phyloP scores from a whole-genome alignment of 2,888 invertebrate species.

The Lycophotia porphyrea region DNA sequence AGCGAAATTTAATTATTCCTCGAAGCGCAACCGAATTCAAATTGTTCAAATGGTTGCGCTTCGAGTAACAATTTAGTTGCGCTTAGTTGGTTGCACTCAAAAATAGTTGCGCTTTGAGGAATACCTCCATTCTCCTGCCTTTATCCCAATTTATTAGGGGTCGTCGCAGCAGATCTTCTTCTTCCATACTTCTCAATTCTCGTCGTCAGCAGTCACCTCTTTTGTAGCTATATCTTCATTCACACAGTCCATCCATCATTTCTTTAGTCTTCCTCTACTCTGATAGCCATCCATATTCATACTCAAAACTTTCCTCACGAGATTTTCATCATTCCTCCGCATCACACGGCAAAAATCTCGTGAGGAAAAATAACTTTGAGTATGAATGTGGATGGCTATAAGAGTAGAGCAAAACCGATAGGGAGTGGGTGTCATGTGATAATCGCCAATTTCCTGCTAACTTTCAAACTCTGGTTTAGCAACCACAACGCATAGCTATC shows the following conservation, averaged over 20 bases:
- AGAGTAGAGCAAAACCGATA: neutral
- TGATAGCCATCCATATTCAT: neutral
- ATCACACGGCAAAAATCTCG: neutral
- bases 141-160: no score
- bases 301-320: neutral
- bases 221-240: neutral
- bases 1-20: no score
- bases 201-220: neutral
- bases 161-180: neutral
- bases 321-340: no score
- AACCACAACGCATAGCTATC: conserved; percentile 46
- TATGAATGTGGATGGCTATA: neutral
- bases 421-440: neutral
- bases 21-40: no score
- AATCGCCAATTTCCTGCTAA: neutral
- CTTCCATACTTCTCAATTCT: neutral
- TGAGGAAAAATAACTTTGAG: neutral
- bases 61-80: no score
- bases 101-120: no score
- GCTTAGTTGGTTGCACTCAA: no score
- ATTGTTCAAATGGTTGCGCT: no score
- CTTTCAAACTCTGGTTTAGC: conserved; percentile 25
- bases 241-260: neutral
- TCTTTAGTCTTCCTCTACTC: neutral
- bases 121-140: neutral